Conservation (phyloP, 2,888 invertebrate genomes). For the Oasisia sp. region DNA sequence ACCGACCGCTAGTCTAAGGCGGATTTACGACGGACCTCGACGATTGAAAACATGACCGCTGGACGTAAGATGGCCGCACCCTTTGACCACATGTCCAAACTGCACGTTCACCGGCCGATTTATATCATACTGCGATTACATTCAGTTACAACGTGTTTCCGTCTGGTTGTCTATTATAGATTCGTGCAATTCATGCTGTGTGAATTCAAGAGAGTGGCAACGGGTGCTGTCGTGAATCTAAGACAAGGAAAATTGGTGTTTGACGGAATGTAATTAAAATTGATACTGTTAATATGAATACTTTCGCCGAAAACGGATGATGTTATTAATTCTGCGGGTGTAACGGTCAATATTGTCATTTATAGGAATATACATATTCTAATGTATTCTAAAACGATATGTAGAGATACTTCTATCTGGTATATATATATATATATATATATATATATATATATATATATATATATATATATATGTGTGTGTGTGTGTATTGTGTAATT, state of each 20-base stretch:
- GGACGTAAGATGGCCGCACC: not conserved
- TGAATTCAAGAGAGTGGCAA: not conserved
- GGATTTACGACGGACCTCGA: not conserved
- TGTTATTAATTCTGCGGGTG: too few species aligned
- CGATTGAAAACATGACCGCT: not conserved
- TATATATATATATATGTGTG: too few species aligned
- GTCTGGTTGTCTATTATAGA: not conserved
- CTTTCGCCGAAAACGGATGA: too few species aligned
- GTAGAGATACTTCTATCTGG: too few species aligned
- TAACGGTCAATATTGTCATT: too few species aligned
- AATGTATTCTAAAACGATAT: too few species aligned
- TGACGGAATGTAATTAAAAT: too few species aligned
- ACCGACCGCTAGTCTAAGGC: not conserved
- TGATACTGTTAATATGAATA: too few species aligned
- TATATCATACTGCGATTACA: not conserved
- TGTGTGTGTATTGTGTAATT: too few species aligned
- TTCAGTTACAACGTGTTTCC: not conserved
- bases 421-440: too few species aligned
- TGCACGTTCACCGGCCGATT: not conserved
- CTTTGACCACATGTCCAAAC: not conserved
- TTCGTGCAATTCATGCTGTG: not conserved
- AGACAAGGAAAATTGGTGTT: not conserved
- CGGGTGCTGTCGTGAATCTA: not conserved
- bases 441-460: too few species aligned
- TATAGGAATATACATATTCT: too few species aligned